These are phyloP conservation scores for Loris lydekkerianus DNA, from an alignment of 2,797 vertebrate species.

Conservation along the genomic window DNA sequence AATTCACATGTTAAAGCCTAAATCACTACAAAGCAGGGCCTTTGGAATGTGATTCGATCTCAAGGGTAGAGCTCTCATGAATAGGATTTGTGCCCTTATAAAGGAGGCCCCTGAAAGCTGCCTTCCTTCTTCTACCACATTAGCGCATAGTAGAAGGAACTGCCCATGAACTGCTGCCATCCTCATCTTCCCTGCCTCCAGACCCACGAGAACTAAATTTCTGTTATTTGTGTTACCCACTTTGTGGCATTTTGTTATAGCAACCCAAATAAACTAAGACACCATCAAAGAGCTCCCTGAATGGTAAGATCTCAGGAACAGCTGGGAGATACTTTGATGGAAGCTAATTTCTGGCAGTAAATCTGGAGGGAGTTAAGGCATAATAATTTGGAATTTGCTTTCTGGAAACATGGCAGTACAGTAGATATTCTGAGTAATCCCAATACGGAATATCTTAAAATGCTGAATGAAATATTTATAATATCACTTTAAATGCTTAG, in stretches of 20 bases:
- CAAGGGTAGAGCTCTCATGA: neutral
- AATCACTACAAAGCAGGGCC: neutral
- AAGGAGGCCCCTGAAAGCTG: neutral
- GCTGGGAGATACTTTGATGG: neutral
- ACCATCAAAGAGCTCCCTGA: neutral
- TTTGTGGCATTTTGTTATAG: neutral
- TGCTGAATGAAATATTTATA: neutral
- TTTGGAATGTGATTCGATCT: neutral
- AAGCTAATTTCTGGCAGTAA: neutral
- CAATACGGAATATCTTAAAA: neutral
- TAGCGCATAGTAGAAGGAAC: neutral
- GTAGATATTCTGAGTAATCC: neutral
- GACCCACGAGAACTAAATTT: neutral
- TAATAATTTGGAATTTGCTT: neutral
- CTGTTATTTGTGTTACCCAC: neutral
- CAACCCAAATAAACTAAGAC: neutral
- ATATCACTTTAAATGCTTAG: conserved; percentile 40
- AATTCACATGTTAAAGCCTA: neutral
- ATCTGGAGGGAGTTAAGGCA: neutral
- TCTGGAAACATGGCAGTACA: neutral
- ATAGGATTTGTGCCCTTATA: too few species aligned
- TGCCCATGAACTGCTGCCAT: neutral
- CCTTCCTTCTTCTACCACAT: neutral
- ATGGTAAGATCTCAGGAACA: neutral
- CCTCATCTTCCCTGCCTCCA: neutral